Conservation (phyloP, 2,113 vertebrate genomes). For the Tautogolabrus adspersus region DNA sequence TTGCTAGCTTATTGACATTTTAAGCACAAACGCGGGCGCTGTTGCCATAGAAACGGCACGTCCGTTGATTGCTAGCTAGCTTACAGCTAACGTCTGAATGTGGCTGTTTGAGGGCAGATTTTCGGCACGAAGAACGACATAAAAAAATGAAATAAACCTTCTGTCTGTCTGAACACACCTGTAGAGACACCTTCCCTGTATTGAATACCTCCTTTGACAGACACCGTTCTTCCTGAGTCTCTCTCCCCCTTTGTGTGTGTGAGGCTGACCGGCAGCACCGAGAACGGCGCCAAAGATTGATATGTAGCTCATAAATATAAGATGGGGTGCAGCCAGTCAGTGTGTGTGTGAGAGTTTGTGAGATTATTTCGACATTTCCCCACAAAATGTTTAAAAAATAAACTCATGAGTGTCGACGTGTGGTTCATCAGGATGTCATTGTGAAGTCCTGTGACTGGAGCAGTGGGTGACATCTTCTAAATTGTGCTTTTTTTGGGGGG, state of each 20-base stretch:
- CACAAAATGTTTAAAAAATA: conserved; percentile 21
- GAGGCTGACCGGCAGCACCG: conserved; percentile 55
- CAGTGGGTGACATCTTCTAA: conserved; percentile 72
- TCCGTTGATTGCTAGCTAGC: no score
- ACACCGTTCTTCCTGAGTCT: conserved; percentile 72
- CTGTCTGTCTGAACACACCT: conserved; percentile 48
- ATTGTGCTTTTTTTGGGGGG: conserved; percentile 53
- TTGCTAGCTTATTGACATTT: no score
- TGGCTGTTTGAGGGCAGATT: no score
- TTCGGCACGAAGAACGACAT: no score
- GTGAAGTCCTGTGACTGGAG: conserved; percentile 73
- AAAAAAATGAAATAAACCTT: neutral
- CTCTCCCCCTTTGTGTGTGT: conserved; percentile 14
- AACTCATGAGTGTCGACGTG: conserved; percentile 51
- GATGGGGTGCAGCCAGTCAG: conserved; percentile 66
- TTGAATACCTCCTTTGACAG: conserved; percentile 74
- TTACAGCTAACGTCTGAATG: no score
- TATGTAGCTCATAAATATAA: conserved; percentile 50
- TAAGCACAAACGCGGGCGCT: no score
- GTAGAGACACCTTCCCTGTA: conserved; percentile 53
- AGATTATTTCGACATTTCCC: conserved; percentile 14
- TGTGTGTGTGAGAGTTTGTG: conserved; percentile 11
- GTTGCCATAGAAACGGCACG: no score
- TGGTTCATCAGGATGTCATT: conserved; percentile 56
- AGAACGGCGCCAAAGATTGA: conserved; percentile 80